Evolutionary conservation across 2,888 invertebrate species (phyloP).

Genomic region (Lobophora halterata): DNA sequence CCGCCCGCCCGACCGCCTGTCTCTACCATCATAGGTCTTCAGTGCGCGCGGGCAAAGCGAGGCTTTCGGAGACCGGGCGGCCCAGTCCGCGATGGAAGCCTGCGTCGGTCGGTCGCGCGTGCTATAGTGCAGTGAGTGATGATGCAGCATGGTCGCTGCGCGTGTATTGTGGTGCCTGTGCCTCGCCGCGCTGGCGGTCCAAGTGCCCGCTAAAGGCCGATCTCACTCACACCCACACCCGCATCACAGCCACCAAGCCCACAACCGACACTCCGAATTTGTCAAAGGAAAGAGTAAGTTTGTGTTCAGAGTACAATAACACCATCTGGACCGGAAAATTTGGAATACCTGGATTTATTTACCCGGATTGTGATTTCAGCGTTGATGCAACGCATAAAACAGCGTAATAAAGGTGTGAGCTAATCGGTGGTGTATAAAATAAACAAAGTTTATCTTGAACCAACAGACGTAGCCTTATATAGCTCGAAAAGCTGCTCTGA

Average conservation of each 20-base stretch:
- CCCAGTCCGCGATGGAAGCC: constrained; percentile 73
- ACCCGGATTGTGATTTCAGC: constrained; percentile 1
- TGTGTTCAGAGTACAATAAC: background rate
- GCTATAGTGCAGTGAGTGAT: constrained; percentile 71
- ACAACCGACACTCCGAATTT: constrained; percentile 82
- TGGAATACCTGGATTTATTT: constrained; percentile 7
- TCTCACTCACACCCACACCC: constrained; percentile 46
- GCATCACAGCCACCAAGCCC: constrained; percentile 35
- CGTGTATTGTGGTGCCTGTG: constrained; percentile 68
- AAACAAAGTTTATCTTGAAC: constrained; percentile 68
- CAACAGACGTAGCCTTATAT: constrained; percentile 60
- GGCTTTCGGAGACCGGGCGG: constrained; percentile 54
- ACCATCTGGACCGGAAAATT: too few species aligned
- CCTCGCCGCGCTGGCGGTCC: constrained; percentile 50
- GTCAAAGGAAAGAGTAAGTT: constrained; percentile 90
- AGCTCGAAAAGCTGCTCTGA: constrained; percentile 49
- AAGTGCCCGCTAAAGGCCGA: constrained; percentile 55
- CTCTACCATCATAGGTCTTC: constrained; percentile 46
- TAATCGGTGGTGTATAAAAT: constrained; percentile 61
- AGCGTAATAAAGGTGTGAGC: constrained; percentile 41
- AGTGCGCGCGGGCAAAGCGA: constrained; percentile 63
- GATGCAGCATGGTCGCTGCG: constrained; percentile 74
- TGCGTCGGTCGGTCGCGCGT: constrained; percentile 64
- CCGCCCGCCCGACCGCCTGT: too few species aligned
- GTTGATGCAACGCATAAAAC: constrained; percentile 33